A percentile compares a stretch with the other conserved stretches of the same genome.
Evolutionary conservation across 2,113 vertebrate species (phyloP).

Genomic region (Willisornis vidua): DNA sequence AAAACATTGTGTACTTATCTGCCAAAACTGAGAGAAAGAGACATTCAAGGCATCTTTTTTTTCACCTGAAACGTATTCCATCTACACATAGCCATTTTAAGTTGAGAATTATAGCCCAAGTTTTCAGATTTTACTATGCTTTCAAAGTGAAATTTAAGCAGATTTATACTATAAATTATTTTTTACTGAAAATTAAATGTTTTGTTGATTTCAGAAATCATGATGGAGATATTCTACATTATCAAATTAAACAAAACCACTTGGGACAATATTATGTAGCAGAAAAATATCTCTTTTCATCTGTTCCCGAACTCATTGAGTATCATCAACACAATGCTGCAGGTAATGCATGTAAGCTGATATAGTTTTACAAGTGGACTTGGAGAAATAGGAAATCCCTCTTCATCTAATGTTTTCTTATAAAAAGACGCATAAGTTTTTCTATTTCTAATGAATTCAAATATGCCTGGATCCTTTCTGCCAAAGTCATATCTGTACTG

Average conservation of each 20-base stretch:
- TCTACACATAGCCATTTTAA: not conserved
- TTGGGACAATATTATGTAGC: conserved; percentile 80
- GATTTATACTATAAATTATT: not conserved
- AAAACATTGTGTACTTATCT: not conserved
- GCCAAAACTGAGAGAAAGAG: not conserved
- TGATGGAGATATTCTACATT: conserved; percentile 79
- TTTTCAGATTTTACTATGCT: not conserved
- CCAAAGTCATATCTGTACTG: not conserved
- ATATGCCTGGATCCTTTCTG: not conserved
- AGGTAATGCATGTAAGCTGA: conserved; percentile 64
- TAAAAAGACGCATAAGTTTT: not conserved
- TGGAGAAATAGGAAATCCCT: not conserved
- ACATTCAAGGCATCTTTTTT: not conserved
- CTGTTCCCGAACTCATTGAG: conserved; percentile 82
- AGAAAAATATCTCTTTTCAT: conserved; percentile 81
- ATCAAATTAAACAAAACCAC: conserved; percentile 84
- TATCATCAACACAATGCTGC: conserved; percentile 90
- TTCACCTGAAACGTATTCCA: not conserved
- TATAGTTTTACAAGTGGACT: not conserved
- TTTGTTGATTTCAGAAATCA: conserved; percentile 53
- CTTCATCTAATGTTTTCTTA: not conserved
- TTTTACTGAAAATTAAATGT: not conserved
- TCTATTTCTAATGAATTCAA: not conserved
- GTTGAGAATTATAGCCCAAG: not conserved
- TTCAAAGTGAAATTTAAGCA: not conserved